Percentiles rank a stretch among this genome's conserved stretches.
Conservation (phyloP, 1,140 invertebrate genomes). For the Brachionus plicatilis region DNA sequence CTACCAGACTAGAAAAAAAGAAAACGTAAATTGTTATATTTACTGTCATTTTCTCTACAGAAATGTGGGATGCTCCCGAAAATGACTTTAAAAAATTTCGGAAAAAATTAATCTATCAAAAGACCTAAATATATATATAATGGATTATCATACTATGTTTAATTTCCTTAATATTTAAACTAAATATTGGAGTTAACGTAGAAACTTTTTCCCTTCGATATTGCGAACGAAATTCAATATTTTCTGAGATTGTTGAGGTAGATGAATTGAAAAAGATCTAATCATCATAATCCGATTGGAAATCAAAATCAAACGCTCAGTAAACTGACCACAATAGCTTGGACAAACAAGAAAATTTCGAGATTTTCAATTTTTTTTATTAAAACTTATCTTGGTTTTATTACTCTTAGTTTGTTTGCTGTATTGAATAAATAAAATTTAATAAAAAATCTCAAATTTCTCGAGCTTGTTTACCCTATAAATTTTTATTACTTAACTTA, state of each 20-base stretch:
- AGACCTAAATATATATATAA: background rate
- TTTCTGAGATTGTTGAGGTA: background rate
- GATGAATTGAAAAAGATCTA: background rate
- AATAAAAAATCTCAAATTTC: background rate
- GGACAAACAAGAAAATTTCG: background rate
- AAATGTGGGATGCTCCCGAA: background rate
- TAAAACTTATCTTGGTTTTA: slow-evolving; percentile 10
- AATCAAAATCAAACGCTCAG: slow-evolving; percentile 24
- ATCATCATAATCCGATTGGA: slow-evolving; percentile 10
- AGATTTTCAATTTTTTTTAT: background rate
- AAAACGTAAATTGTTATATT: background rate
- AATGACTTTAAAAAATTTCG: background rate
- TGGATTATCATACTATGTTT: slow-evolving; percentile 17
- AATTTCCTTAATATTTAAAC: slow-evolving; percentile 9
- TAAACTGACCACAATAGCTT: background rate
- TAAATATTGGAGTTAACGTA: background rate
- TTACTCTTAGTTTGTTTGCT: background rate
- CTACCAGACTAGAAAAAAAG: background rate
- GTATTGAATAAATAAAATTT: slow-evolving; percentile 13
- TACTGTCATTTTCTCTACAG: background rate
- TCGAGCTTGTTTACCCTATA: slow-evolving; percentile 21
- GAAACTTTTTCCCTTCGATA: slow-evolving; percentile 3
- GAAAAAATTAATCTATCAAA: background rate
- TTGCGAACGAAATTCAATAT: slow-evolving; percentile 12
- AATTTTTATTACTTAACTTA: slow-evolving; percentile 6